phyloP scores from a whole-genome alignment of 2,797 vertebrate genomes.

The Sarcoramphus papa region DNA sequence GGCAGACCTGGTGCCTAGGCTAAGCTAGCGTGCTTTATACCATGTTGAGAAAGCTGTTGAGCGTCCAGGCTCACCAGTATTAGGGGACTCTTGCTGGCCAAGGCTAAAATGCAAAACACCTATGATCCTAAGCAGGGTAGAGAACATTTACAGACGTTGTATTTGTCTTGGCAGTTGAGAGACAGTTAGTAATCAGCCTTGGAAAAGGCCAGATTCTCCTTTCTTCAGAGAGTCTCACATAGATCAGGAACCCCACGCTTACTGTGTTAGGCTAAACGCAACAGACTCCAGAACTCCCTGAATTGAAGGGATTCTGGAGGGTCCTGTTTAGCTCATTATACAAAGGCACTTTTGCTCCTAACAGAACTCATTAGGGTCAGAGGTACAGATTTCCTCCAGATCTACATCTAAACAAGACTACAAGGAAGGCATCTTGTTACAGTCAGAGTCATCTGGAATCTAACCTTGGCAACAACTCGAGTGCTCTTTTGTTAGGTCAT shows the following conservation, averaged over 20 bases:
- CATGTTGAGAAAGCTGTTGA: not conserved
- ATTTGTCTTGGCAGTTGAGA: not conserved
- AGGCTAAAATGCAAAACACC: not conserved
- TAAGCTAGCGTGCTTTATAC: not conserved
- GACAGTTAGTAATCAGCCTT: not conserved
- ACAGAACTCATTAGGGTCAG: not conserved
- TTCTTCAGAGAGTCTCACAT: not conserved
- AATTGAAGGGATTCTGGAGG: not conserved
- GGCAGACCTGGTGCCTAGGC: not conserved
- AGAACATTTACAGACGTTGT: not conserved
- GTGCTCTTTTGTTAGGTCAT: not conserved
- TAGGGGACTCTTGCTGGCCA: not conserved
- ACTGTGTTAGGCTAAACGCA: not conserved
- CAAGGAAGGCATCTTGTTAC: not conserved
- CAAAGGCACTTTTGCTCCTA: not conserved
- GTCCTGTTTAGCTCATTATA: not conserved
- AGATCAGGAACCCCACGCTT: not conserved
- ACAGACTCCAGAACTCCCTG: not conserved
- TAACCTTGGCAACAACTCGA: not conserved
- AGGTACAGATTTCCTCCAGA: not conserved
- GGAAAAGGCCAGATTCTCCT: not conserved
- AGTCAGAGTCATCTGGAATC: not conserved
- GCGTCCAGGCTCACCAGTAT: not conserved
- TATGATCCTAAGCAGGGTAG: not conserved
- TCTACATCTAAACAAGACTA: not conserved